A percentile compares a stretch with the other conserved stretches of the same genome.
Conservation (phyloP, 2,797 vertebrate genomes). For the Cirrhinus mrigala region DNA sequence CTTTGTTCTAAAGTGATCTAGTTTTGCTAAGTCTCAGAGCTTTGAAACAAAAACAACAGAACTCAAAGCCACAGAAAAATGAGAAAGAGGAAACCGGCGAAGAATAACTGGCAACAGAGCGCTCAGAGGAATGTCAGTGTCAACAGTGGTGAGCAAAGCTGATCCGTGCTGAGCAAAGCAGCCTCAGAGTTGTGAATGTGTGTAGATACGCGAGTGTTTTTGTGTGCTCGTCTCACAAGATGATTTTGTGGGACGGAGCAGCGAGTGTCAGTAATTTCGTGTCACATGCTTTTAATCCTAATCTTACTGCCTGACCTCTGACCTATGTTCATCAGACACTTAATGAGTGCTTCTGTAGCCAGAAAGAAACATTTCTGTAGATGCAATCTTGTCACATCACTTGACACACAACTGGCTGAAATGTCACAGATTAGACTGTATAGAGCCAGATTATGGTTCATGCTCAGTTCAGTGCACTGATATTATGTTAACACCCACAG, state of each 20-base stretch:
- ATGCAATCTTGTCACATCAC: slow-evolving; percentile 3
- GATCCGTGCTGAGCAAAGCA: slow-evolving; percentile 50
- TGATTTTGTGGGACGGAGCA: neutral
- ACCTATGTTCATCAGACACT: slow-evolving; percentile 7
- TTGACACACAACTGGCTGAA: neutral
- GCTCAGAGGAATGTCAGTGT: slow-evolving; percentile 29
- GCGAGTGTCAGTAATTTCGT: slow-evolving; percentile 16
- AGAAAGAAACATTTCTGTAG: slow-evolving; percentile 2
- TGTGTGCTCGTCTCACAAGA: slow-evolving; percentile 3
- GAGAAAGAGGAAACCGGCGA: neutral
- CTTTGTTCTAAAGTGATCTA: slow-evolving; percentile 26
- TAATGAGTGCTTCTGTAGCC: neutral
- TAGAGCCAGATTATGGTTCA: neutral
- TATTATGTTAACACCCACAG: neutral
- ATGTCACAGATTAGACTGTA: slow-evolving; percentile 14
- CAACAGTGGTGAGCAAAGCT: slow-evolving; percentile 35
- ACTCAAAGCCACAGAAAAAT: slow-evolving; percentile 13
- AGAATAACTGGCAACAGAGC: slow-evolving; percentile 28
- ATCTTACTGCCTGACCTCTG: slow-evolving; percentile 35
- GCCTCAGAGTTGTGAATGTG: neutral
- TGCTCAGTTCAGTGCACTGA: neutral
- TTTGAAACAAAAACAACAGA: slow-evolving; percentile 18
- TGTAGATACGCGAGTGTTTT: neutral
- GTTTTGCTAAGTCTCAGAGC: slow-evolving; percentile 29
- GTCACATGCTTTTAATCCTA: slow-evolving; percentile 44